Evolutionary conservation across 1,140 invertebrate species (phyloP).

Genomic region (Nephotettix cincticeps): DNA sequence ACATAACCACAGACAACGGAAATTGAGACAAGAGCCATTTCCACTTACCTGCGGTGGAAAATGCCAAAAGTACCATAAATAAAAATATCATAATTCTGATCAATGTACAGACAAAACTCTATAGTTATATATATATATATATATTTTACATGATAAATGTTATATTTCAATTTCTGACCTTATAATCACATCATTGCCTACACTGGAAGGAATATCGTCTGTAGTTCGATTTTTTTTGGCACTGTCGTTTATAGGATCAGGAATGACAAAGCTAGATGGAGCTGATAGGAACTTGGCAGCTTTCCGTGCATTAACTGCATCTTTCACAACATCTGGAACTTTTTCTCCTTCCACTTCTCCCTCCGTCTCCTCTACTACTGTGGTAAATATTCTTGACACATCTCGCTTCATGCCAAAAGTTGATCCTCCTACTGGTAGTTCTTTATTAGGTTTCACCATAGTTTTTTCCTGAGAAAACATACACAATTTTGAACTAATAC

Average conservation of each 20-base stretch:
- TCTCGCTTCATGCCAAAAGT: conserved; percentile 66
- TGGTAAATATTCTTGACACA: conserved; percentile 72
- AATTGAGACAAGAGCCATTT: too few relatives aligned
- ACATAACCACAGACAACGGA: too few relatives aligned
- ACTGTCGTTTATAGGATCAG: background rate
- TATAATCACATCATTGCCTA: too few relatives aligned
- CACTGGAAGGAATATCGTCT: background rate
- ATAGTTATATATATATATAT: too few relatives aligned
- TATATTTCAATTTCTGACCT: too few relatives aligned
- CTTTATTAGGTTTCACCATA: background rate
- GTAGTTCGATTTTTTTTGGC: background rate
- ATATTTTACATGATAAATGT: too few relatives aligned
- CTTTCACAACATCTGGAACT: conserved; percentile 38
- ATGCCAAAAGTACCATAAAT: too few relatives aligned
- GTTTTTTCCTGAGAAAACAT: background rate
- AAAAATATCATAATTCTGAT: too few relatives aligned
- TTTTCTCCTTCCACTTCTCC: conserved; percentile 3
- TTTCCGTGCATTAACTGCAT: conserved; percentile 34
- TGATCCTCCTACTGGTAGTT: conserved; percentile 42
- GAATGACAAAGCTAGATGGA: conserved; percentile 31
- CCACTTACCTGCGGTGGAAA: too few relatives aligned
- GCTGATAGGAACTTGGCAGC: conserved; percentile 24
- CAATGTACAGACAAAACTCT: too few relatives aligned
- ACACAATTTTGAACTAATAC: too few relatives aligned
- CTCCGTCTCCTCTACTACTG: conserved; percentile 63